phyloP scores from a whole-genome alignment of 1,140 invertebrate species.

The Drosophila santomea region DNA sequence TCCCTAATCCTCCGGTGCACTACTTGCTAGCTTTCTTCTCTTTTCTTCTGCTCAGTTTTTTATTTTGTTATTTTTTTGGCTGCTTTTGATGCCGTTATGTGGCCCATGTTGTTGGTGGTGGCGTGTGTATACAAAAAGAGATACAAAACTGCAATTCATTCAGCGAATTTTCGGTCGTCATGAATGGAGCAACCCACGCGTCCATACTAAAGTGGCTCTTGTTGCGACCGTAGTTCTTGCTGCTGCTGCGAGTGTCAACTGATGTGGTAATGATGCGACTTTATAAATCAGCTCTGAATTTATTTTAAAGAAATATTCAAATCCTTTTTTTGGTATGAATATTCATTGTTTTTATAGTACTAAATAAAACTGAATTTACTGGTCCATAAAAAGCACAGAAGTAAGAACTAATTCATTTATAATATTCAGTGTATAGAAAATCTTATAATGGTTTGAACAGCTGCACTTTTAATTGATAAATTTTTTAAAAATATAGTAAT shows the following conservation, averaged over 20 bases:
- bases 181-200: conserved; percentile 79
- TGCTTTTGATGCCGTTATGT: conserved; percentile 63
- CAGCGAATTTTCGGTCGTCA: conserved; percentile 67
- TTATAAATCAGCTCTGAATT: too few relatives aligned
- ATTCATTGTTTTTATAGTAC: too few relatives aligned
- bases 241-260: conserved; percentile 21
- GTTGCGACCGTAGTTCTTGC: conserved; percentile 18
- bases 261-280: not conserved
- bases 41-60: not conserved
- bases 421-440: too few relatives aligned
- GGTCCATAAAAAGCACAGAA: too few relatives aligned
- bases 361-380: too few relatives aligned
- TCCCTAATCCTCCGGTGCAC: conserved; percentile 43
- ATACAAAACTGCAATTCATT: conserved; percentile 78
- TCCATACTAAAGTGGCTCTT: conserved; percentile 44
- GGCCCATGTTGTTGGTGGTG: conserved; percentile 50
- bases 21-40: conserved; percentile 38
- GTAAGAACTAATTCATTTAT: too few relatives aligned
- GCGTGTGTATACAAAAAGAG: conserved; percentile 40
- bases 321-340: not conserved
- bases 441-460: too few relatives aligned
- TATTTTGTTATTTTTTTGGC: conserved; percentile 6
- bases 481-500: too few relatives aligned
- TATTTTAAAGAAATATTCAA: too few relatives aligned
- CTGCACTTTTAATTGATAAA: too few relatives aligned